Conservation (phyloP, 2,797 vertebrate species). For the Mormyrus proboscirostris region DNA sequence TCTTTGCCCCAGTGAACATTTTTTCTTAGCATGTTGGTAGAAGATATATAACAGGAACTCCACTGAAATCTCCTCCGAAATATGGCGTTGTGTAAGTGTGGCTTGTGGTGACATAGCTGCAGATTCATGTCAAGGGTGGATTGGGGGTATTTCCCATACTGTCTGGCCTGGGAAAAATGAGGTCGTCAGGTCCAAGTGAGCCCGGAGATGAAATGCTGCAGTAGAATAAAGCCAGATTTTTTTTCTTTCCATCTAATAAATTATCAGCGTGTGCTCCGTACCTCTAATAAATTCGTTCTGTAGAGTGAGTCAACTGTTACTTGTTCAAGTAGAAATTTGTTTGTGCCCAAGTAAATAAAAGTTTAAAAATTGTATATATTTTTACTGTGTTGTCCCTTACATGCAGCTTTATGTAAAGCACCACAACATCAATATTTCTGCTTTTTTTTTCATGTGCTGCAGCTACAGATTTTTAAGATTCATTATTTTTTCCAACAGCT, state of each 20-base stretch:
- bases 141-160: not conserved
- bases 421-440: not conserved
- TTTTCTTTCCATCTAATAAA: not conserved
- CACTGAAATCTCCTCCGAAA: not conserved
- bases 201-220: not conserved
- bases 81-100: not conserved
- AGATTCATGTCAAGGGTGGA: not conserved
- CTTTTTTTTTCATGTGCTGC: not conserved
- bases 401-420: not conserved
- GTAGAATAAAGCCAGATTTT: not conserved
- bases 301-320: not conserved
- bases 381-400: not conserved
- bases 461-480: not conserved
- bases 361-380: not conserved
- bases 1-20: not conserved
- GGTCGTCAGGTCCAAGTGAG: not conserved
- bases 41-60: not conserved
- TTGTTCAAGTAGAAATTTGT: not conserved
- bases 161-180: not conserved
- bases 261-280: not conserved
- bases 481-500: not conserved
- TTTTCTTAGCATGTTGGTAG: not conserved
- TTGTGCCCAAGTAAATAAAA: not conserved
- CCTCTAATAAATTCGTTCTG: not conserved
- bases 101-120: not conserved